These are phyloP conservation scores for Chascanopsetta lugubris DNA, from an alignment of 2,113 vertebrate species.

Conservation along the genomic window DNA sequence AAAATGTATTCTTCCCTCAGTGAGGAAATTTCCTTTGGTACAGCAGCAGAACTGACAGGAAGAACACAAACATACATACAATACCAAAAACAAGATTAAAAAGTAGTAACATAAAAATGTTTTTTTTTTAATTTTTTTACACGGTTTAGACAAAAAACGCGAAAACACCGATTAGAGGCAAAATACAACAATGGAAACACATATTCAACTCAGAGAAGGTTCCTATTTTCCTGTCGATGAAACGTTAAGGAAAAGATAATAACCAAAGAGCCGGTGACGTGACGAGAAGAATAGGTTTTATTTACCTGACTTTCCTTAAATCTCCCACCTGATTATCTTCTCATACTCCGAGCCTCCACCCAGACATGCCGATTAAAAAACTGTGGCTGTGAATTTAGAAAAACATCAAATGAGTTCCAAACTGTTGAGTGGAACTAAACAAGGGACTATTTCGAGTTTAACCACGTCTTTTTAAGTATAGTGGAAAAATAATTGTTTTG, in stretches of 20 bases:
- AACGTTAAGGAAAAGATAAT: conserved; percentile 11
- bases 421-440: conserved; percentile 11
- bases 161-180: conserved; percentile 17
- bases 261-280: conserved; percentile 4
- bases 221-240: background rate
- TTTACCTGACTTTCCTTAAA: background rate
- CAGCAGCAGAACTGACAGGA: too few species aligned
- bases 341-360: background rate
- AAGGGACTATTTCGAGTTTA: conserved; percentile 8
- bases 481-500: conserved; percentile 26
- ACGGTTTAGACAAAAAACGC: background rate
- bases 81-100: too few species aligned
- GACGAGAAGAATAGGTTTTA: conserved; percentile 7
- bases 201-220: conserved; percentile 23
- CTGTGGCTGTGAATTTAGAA: too few species aligned
- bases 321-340: conserved; percentile 24
- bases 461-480: background rate
- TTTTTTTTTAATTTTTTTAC: conserved; percentile 1
- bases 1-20: too few species aligned
- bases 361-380: conserved; percentile 5
- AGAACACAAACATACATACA: too few species aligned
- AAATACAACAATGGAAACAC: conserved; percentile 23
- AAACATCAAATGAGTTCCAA: conserved; percentile 24
- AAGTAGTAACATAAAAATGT: too few species aligned
- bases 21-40: too few species aligned